Base-by-base conservation (phyloP, 2,797 vertebrate genomes). In the Etheostoma nigrum region DNA sequence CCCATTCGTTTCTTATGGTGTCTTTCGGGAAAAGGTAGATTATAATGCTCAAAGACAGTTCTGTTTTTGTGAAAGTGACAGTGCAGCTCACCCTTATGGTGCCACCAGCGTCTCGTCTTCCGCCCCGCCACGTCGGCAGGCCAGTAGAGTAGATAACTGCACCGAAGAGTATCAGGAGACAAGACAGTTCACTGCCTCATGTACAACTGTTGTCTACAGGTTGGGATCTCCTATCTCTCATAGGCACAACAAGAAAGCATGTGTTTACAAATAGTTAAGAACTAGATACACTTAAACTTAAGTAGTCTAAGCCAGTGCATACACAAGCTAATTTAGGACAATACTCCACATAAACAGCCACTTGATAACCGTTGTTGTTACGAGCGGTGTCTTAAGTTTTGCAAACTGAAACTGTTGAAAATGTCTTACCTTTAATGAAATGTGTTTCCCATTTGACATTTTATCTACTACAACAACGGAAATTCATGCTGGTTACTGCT, bases 61-160 rank as follows among this genome's bases (percentile, higher is more conserved):
- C 76, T 85, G 80, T 88, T 78, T 84, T 57, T 30, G 14, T 70
- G 70, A 86, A 87, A 90, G 78, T 88, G 86, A 87, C 75, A 68
- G 83, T 68, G 71, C 78, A 90, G 89, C 95, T 95, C 92, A 95
- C 94, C 95, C 87, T 89, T 68, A 76, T 14, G 63, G 86, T 89
- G 88, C 79, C 91, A 92, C 65, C 83, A 64, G 82, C 74, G 36
- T 86, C 82, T 84, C 78, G 62, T 81, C 88, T 94, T 95, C 94
- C 93, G 93, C 93, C 90, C 91, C 92, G 95, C 95, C 95, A 96
- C 95, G 95, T 96, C 94, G 93, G 93, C 95, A 96, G 85, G 85
- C 76, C 87, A 68, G 81, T 15, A 5, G 11, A 69, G 81, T 15
- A 6, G 11, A 59, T 81, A 86, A 87, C 90, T 72, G 84, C 67